Percentiles rank a stretch among this genome's conserved stretches.
Evolutionary conservation across 2,113 vertebrate species (phyloP).

Genomic region (Menidia beryllina): DNA sequence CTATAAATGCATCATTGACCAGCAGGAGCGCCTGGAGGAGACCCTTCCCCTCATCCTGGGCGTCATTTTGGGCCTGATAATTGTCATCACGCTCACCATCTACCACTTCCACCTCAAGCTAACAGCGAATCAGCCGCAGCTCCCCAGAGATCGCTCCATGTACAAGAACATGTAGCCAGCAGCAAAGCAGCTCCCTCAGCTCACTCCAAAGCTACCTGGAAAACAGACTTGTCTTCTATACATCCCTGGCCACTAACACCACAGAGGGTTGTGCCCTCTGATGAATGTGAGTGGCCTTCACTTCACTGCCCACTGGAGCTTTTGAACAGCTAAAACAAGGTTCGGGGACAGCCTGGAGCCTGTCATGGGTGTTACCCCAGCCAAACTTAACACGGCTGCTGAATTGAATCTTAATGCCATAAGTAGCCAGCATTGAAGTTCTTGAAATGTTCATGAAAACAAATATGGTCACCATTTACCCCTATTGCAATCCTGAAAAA

Average conservation of each 20-base stretch:
- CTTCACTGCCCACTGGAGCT: constrained; percentile 37
- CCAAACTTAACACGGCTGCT: constrained; percentile 35
- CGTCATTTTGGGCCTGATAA: constrained; percentile 90
- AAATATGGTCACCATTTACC: neutral
- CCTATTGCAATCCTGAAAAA: neutral
- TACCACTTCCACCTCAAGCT: constrained; percentile 98
- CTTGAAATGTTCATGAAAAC: constrained; percentile 24
- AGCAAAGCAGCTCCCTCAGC: constrained; percentile 19
- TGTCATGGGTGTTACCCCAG: constrained; percentile 42
- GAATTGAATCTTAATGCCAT: constrained; percentile 43
- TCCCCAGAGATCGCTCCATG: constrained; percentile 93
- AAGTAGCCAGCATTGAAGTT: constrained; percentile 21
- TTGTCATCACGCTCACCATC: constrained; percentile 89
- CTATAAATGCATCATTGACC: constrained; percentile 94
- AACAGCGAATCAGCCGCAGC: constrained; percentile 89
- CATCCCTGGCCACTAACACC: constrained; percentile 41
- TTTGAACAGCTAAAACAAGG: constrained; percentile 30
- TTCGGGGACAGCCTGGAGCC: constrained; percentile 33
- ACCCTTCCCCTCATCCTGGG: constrained; percentile 94
- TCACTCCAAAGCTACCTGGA: constrained; percentile 46
- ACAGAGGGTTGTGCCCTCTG: constrained; percentile 32
- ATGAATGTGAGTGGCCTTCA: constrained; percentile 31
- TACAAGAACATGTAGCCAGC: constrained; percentile 95
- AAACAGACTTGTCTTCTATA: constrained; percentile 43
- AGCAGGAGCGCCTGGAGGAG: constrained; percentile 93